phyloP scores from a whole-genome alignment of 2,797 vertebrate genomes.

The Arrhamphus sclerolepis region DNA sequence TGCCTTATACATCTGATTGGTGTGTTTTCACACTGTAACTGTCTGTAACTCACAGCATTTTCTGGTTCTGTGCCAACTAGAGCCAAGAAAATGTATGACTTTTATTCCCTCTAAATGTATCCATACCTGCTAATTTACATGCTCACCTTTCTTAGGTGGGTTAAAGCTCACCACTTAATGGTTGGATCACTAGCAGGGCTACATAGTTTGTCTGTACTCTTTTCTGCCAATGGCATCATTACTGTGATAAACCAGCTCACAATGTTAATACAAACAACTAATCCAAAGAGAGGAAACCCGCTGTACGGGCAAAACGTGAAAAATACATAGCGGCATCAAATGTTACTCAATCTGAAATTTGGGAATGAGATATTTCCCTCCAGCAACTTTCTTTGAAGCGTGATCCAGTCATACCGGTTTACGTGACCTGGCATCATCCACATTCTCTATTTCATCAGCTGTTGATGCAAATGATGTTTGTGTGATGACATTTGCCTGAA shows the following conservation, averaged over 20 bases:
- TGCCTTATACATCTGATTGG: no score
- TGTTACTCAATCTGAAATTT: background rate
- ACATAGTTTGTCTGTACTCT: slow-evolving; percentile 29
- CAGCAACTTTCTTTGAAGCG: slow-evolving; percentile 23
- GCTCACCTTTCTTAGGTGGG: slow-evolving; percentile 14
- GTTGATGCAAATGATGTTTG: slow-evolving; percentile 51
- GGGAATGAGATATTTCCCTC: slow-evolving; percentile 3
- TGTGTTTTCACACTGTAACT: background rate
- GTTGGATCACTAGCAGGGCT: slow-evolving; percentile 17
- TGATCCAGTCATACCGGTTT: slow-evolving; percentile 18
- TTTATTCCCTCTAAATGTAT: slow-evolving; percentile 27
- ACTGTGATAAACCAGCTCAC: slow-evolving; percentile 42
- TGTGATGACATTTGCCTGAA: slow-evolving; percentile 29
- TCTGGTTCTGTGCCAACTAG: slow-evolving; percentile 10
- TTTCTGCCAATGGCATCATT: slow-evolving; percentile 9
- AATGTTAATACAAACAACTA: slow-evolving; percentile 9
- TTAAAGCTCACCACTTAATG: slow-evolving; percentile 42
- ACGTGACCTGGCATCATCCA: slow-evolving; percentile 50
- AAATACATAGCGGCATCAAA: slow-evolving; percentile 8
- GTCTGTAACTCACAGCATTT: slow-evolving; percentile 10
- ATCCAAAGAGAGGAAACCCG: background rate
- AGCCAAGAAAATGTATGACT: background rate
- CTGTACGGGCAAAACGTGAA: slow-evolving; percentile 12
- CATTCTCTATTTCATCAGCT: slow-evolving; percentile 45
- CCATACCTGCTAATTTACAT: background rate